These are phyloP conservation scores for Drosophila tropicalis DNA, from an alignment of 1,140 invertebrate genomes.

Conservation along the genomic window DNA sequence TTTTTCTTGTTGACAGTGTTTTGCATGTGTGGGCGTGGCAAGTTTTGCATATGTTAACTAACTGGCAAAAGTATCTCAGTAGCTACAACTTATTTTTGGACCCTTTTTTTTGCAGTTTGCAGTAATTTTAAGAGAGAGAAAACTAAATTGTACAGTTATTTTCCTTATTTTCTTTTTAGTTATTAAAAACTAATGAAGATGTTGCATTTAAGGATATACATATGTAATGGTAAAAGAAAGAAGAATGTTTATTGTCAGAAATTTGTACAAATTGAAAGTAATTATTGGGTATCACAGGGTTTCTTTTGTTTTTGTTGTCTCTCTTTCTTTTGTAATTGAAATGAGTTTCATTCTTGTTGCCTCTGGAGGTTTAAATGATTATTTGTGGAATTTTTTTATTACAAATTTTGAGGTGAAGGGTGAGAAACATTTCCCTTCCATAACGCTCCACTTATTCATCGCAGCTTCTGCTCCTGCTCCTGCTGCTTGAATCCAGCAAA, in stretches of 20 bases:
- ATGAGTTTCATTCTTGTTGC: conserved; percentile 8
- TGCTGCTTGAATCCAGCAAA: conserved; percentile 1
- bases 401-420: conserved; percentile 14
- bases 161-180: too few relatives aligned
- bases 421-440: background rate
- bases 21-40: conserved; percentile 42
- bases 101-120: background rate
- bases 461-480: background rate
- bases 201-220: too few relatives aligned
- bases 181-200: conserved; percentile 33
- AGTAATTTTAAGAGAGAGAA: too few relatives aligned
- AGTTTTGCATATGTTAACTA: conserved; percentile 57
- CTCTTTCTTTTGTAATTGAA: background rate
- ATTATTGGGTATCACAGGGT: background rate
- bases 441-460: conserved; percentile 17
- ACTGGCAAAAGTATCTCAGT: conserved; percentile 53
- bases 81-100: conserved; percentile 33
- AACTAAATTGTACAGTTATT: too few relatives aligned
- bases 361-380: conserved; percentile 33
- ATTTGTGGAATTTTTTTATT: conserved; percentile 64
- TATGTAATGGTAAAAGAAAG: background rate
- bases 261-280: conserved; percentile 1
- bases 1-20: conserved; percentile 64
- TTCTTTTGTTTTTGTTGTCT: background rate
- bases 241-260: background rate